phyloP scores from a whole-genome alignment of 1,140 invertebrate genomes.

The Forficula auricularia region DNA sequence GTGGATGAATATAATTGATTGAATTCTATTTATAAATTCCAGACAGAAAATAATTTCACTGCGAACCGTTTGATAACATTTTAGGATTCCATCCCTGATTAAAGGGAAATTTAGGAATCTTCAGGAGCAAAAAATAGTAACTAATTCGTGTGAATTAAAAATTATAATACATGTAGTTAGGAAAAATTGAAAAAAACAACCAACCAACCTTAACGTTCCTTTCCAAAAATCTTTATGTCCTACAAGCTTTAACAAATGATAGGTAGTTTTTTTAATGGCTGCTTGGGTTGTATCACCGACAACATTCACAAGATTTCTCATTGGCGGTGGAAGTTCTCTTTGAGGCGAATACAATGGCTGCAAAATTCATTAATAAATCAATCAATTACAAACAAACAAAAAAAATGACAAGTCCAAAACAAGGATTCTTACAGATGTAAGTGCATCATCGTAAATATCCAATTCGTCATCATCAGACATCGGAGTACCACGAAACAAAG shows the following conservation, averaged over 20 bases:
- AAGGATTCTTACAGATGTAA: slow-evolving; percentile 9
- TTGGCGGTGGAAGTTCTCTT: slow-evolving; percentile 27
- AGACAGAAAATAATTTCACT: no score
- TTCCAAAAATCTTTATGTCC: slow-evolving; percentile 25
- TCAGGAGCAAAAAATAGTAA: no score
- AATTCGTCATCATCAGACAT: not conserved
- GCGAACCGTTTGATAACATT: no score
- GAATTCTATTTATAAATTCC: no score
- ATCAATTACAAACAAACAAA: slow-evolving; percentile 5
- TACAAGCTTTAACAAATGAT: slow-evolving; percentile 24
- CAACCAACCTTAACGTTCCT: slow-evolving; percentile 21
- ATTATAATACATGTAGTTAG: no score
- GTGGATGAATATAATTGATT: no score
- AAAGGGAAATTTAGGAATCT: no score
- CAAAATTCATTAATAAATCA: slow-evolving; percentile 16
- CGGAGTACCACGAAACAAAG: not conserved
- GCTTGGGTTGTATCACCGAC: slow-evolving; percentile 26
- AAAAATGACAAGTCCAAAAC: slow-evolving; percentile 5
- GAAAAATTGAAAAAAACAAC: no score
- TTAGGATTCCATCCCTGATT: no score
- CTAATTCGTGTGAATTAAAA: no score
- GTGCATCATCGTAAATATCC: slow-evolving; percentile 5
- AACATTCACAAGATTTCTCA: slow-evolving; percentile 25
- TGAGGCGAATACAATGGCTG: slow-evolving; percentile 22
- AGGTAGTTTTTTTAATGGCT: slow-evolving; percentile 25